Conservation (phyloP, 2,797 vertebrate species). For the Propithecus deckenii region DNA sequence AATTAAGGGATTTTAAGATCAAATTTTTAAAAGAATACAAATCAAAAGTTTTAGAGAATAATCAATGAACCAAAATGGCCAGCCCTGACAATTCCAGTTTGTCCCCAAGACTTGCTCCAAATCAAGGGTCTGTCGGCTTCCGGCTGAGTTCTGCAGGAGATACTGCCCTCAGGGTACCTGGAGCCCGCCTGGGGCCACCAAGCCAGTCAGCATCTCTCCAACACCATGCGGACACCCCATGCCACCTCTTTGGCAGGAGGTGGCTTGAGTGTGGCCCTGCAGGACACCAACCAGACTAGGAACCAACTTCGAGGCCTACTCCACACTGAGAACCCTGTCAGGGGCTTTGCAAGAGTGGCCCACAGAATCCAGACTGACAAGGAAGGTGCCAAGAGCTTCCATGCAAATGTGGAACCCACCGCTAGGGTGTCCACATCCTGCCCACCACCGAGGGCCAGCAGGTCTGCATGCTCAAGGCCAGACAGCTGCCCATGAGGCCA, state of each 20-base stretch:
- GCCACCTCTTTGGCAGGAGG: fast-evolving
- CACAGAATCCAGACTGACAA: too few relatives aligned
- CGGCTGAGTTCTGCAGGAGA: background rate
- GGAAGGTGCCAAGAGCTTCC: background rate
- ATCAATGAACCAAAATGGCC: background rate
- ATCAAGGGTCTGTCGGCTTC: fast-evolving
- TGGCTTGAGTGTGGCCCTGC: fast-evolving
- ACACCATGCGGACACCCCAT: fast-evolving
- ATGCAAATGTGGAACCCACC: background rate
- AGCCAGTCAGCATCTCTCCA: background rate
- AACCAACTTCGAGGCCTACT: background rate
- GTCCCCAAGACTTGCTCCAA: background rate
- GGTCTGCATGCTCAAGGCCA: background rate
- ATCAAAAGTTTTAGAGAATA: background rate
- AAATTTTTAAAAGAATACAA: background rate
- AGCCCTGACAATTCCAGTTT: background rate
- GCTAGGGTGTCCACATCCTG: background rate
- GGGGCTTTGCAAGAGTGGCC: background rate
- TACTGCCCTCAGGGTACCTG: background rate
- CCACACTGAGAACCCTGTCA: background rate
- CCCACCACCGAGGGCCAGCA: fast-evolving
- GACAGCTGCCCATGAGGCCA: background rate
- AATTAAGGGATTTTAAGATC: background rate
- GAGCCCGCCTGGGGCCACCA: background rate
- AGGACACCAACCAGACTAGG: background rate